Evolutionary conservation across 2,888 invertebrate genomes (phyloP).

Genomic region (Melolontha melolontha): DNA sequence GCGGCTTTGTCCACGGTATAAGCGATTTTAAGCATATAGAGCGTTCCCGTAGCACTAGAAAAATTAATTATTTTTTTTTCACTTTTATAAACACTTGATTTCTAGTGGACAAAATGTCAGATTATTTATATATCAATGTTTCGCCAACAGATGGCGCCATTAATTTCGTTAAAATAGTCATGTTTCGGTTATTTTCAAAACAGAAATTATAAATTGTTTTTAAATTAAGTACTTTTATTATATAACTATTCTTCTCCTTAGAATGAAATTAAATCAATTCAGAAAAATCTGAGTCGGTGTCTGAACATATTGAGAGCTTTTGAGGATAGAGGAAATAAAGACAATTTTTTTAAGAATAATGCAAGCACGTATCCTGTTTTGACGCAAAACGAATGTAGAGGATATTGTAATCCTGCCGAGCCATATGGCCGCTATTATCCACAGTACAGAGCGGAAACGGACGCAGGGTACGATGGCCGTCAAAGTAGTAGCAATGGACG

Average conservation of each 20-base stretch:
- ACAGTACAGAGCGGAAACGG: slow-evolving; percentile 17
- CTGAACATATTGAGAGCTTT: slow-evolving; percentile 15
- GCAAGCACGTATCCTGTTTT: not conserved
- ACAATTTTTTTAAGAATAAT: not conserved
- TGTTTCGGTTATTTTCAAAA: no score
- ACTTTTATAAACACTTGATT: no score
- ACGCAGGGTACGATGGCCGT: not conserved
- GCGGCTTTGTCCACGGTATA: no score
- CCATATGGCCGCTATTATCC: slow-evolving; percentile 18
- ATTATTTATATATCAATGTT: no score
- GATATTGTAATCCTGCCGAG: slow-evolving; percentile 18
- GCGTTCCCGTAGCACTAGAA: no score
- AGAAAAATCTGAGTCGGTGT: slow-evolving; percentile 16
- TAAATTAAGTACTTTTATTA: not conserved
- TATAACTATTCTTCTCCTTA: not conserved
- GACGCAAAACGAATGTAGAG: slow-evolving; percentile 9
- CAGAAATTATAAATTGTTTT: no score
- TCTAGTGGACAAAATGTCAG: no score
- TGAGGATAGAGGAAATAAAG: not conserved
- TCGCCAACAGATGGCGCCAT: no score
- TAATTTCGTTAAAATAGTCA: no score
- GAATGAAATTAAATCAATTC: slow-evolving; percentile 16
- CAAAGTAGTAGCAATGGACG: not conserved
- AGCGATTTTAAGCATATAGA: no score
- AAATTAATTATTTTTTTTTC: no score